Conservation (phyloP, 2,113 vertebrate species). For the Neoarius graeffei region DNA sequence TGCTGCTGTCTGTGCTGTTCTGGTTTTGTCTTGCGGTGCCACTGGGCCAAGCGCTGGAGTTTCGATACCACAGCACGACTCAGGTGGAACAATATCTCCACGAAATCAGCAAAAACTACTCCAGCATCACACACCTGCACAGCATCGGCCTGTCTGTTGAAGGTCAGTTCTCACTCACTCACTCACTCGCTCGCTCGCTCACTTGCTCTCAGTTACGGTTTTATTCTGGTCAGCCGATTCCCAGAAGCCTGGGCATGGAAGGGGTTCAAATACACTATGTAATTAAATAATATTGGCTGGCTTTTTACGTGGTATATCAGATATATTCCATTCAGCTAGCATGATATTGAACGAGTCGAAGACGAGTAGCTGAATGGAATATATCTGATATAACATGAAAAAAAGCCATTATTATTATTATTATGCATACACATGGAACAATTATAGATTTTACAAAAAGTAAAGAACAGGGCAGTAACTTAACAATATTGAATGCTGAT, state of each 20-base stretch:
- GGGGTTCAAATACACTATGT: neutral
- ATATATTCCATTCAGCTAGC: too few relatives aligned
- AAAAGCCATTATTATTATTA: too few relatives aligned
- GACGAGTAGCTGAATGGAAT: too few relatives aligned
- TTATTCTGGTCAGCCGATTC: neutral
- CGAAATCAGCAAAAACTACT: slow-evolving; percentile 62
- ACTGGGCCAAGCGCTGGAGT: slow-evolving; percentile 68
- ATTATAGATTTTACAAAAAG: too few relatives aligned
- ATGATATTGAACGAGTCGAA: too few relatives aligned
- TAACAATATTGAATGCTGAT: too few relatives aligned
- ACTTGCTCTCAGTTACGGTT: neutral
- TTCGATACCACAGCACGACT: slow-evolving; percentile 73
- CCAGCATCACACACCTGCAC: slow-evolving; percentile 74
- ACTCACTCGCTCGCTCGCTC: neutral
- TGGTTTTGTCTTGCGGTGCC: slow-evolving; percentile 45
- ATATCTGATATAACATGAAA: too few relatives aligned
- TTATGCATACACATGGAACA: too few relatives aligned
- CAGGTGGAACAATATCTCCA: slow-evolving; percentile 75
- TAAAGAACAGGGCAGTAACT: too few relatives aligned
- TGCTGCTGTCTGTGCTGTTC: slow-evolving; percentile 9
- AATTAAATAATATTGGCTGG: too few relatives aligned
- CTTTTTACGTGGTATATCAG: too few relatives aligned
- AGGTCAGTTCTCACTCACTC: slow-evolving; percentile 68
- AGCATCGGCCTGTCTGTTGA: slow-evolving; percentile 80
- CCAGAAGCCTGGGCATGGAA: neutral